phyloP scores from a whole-genome alignment of 2,888 invertebrate species.

The Zhengitettix transpicula region DNA sequence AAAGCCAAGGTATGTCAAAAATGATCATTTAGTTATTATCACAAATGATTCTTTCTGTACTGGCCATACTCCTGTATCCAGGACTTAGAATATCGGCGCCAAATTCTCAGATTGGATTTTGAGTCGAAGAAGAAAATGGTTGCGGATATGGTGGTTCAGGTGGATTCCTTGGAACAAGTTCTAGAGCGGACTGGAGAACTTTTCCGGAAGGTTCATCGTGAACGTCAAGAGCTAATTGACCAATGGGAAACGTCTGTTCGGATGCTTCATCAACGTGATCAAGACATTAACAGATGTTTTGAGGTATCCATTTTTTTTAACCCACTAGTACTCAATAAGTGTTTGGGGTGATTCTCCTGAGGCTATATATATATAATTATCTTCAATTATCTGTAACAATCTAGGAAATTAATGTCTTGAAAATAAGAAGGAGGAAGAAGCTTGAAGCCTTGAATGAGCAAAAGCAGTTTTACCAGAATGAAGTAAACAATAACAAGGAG shows the following conservation, averaged over 20 bases:
- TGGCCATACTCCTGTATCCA: slow-evolving; percentile 12
- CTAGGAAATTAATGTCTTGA: slow-evolving; percentile 35
- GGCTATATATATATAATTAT: too few relatives aligned
- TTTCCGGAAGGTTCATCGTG: slow-evolving; percentile 31
- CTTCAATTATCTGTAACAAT: too few relatives aligned
- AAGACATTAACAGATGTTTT: slow-evolving; percentile 33
- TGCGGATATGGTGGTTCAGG: slow-evolving; percentile 31
- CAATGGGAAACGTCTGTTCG: slow-evolving; percentile 58
- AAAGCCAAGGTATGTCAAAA: slow-evolving; percentile 34
- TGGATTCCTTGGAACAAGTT: slow-evolving; percentile 35
- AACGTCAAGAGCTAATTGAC: slow-evolving; percentile 46
- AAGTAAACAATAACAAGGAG: slow-evolving; percentile 38
- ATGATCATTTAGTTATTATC: not conserved
- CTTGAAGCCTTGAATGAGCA: slow-evolving; percentile 39
- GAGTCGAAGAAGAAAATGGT: slow-evolving; percentile 28
- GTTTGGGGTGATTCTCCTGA: too few relatives aligned
- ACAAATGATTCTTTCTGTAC: not conserved
- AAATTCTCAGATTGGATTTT: slow-evolving; percentile 21
- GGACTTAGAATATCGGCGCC: slow-evolving; percentile 36
- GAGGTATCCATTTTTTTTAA: slow-evolving; percentile 19
- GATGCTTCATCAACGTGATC: slow-evolving; percentile 51
- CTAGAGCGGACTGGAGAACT: slow-evolving; percentile 32
- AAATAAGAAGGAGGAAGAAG: slow-evolving; percentile 28
- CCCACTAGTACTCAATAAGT: too few relatives aligned
- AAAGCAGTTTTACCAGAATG: slow-evolving; percentile 40